Evolutionary conservation across 2,113 vertebrate genomes (phyloP).

Genomic region (Larimichthys crocea): DNA sequence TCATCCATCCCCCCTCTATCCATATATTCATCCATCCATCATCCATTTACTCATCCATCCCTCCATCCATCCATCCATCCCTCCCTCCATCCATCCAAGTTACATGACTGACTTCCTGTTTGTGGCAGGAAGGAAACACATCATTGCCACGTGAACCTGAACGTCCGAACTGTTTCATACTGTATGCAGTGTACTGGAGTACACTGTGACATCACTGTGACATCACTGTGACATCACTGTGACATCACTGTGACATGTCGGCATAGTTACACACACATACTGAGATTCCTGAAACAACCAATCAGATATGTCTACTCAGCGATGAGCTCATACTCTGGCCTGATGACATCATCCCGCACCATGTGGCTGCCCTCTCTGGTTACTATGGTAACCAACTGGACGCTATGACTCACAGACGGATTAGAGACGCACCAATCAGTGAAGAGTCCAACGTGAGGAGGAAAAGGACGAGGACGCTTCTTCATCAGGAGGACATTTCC

Average conservation of each 20-base stretch:
- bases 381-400: background rate
- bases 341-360: constrained; percentile 19
- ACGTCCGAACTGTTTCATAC: too few species aligned
- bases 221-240: background rate
- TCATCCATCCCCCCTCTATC: too few species aligned
- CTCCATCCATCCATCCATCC: too few species aligned
- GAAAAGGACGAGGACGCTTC: constrained; percentile 47
- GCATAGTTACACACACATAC: too few species aligned
- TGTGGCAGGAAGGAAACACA: too few species aligned
- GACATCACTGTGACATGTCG: background rate
- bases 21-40: too few species aligned
- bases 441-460: constrained; percentile 33
- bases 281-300: constrained; percentile 14
- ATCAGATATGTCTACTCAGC: background rate
- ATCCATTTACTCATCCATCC: too few species aligned
- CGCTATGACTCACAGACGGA: background rate
- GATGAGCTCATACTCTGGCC: too few species aligned
- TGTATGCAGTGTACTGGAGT: background rate
- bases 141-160: too few species aligned
- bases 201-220: background rate
- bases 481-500: constrained; percentile 66
- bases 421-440: constrained; percentile 42
- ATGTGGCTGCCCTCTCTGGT: background rate
- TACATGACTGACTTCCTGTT: too few species aligned
- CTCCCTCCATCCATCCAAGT: too few species aligned